phyloP scores from a whole-genome alignment of 2,797 vertebrate genomes.

The Macroramphosus scolopax region DNA sequence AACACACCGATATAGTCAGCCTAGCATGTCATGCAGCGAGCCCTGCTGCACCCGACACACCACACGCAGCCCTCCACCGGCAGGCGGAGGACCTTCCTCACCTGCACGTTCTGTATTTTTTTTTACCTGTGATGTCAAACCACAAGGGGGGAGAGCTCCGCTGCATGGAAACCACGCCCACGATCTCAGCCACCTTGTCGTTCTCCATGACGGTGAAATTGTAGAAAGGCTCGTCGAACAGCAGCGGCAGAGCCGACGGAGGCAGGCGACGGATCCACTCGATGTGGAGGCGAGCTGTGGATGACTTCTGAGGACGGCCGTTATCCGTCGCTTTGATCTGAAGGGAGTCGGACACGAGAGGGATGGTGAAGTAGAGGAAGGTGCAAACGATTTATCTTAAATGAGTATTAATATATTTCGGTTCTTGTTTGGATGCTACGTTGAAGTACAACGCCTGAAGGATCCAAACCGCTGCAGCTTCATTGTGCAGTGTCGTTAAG shows the following conservation, averaged over 20 bases:
- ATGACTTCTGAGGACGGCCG: slow-evolving; percentile 92
- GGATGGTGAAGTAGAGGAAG: too few species aligned
- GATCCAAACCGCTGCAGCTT: too few species aligned
- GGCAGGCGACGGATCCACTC: slow-evolving; percentile 90
- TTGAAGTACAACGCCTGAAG: too few species aligned
- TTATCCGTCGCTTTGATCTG: slow-evolving; percentile 97
- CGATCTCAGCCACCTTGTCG: slow-evolving; percentile 91
- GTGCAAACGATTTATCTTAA: too few species aligned
- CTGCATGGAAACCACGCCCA: slow-evolving; percentile 92
- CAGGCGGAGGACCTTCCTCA: neutral
- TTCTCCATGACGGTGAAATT: slow-evolving; percentile 96
- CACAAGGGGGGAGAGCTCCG: slow-evolving; percentile 85
- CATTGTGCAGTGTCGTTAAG: too few species aligned
- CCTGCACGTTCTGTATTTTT: neutral
- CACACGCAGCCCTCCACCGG: neutral
- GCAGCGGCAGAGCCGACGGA: slow-evolving; percentile 71
- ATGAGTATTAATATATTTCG: too few species aligned
- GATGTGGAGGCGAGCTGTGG: slow-evolving; percentile 91
- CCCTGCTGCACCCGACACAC: neutral
- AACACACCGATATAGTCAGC: slow-evolving; percentile 22
- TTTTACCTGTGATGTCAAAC: slow-evolving; percentile 94
- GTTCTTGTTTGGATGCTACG: too few species aligned
- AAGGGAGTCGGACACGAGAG: too few species aligned
- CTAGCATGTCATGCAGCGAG: slow-evolving; percentile 38
- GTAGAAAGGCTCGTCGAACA: slow-evolving; percentile 91